Conservation (phyloP, 2,888 invertebrate genomes). For the Zootermopsis nevadensis region DNA sequence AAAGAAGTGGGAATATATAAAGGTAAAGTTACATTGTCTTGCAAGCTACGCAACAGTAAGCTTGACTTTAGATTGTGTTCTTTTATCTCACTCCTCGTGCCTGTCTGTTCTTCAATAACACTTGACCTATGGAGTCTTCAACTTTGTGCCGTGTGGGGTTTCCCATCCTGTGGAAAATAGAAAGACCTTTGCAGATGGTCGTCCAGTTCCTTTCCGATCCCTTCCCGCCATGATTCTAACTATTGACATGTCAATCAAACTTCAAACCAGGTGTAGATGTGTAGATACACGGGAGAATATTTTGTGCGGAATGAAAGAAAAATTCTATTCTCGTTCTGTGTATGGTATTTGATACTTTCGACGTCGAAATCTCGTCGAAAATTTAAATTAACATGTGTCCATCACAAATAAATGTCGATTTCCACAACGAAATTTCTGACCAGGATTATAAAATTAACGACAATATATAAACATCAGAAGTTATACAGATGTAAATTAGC, state of each 20-base stretch:
- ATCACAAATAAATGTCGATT: too few species aligned
- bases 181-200: constrained; percentile 22
- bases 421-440: too few species aligned
- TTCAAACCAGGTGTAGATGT: constrained; percentile 47
- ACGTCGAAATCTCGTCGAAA: background rate
- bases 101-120: background rate
- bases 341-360: background rate
- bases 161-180: constrained; percentile 1
- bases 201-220: background rate
- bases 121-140: background rate
- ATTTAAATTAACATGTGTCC: too few species aligned
- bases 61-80: constrained; percentile 3
- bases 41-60: background rate
- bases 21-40: constrained; percentile 20
- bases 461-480: too few species aligned
- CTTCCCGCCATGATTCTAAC: background rate
- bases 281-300: constrained; percentile 10
- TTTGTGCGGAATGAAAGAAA: background rate
- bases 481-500: too few species aligned
- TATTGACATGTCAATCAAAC: constrained; percentile 49
- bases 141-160: background rate
- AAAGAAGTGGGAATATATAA: constrained; percentile 6
- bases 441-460: too few species aligned
- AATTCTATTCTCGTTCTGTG: background rate
- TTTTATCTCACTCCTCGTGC: constrained; percentile 1